Evolutionary conservation across 2,113 vertebrate genomes (phyloP), one percentile per base, ranked within the genome.

Genomic region (Podarcis muralis): DNA sequence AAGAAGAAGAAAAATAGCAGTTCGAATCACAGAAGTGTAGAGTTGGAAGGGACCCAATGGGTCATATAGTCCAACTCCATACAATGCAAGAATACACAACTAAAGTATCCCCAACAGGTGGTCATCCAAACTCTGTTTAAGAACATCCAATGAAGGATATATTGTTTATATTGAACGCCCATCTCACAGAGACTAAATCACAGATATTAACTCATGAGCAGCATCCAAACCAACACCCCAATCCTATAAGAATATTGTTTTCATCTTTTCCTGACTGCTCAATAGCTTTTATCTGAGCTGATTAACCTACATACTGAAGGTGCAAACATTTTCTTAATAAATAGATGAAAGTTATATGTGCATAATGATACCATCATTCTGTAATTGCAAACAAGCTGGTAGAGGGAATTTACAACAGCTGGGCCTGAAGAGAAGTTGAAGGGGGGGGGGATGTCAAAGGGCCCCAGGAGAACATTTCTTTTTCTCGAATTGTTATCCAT

Each of bases 271-370:
- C 13, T 62, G 9, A 9, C 30, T 74, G 27, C 43, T 74, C 11
- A 84, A 85, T 77, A 5, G 66, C 69, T 37, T 0, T 0, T n/a
- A 75, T 65, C 87, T 91, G 53, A 84, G 79, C 35, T 27, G 81
- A 62, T 88, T 85, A 13, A 20, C 35, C 62, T 5, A 66, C n/a
- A 88, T 88, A 32, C 91, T 83, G 84, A 84, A 37, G 71, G 43
- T 89, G 89, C 27, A 68, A 35, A 9, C 74, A 69, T 92, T 93
- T 92, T 90, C 79, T 27, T 75, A 66, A 91, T 86, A 92, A 94
- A 93, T 1, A 91, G 91, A 90, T 88, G 0, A 0, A 91, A 94
- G 83, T 69, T 53, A 48, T 69, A 53, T 48, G 37, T 91, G 43
- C 65, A 25, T 87, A 78, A 87, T 90, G 93, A 90, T 83, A 32